phyloP scores from a whole-genome alignment of 2,888 invertebrate genomes.

The Dicranocentrus wangi region DNA sequence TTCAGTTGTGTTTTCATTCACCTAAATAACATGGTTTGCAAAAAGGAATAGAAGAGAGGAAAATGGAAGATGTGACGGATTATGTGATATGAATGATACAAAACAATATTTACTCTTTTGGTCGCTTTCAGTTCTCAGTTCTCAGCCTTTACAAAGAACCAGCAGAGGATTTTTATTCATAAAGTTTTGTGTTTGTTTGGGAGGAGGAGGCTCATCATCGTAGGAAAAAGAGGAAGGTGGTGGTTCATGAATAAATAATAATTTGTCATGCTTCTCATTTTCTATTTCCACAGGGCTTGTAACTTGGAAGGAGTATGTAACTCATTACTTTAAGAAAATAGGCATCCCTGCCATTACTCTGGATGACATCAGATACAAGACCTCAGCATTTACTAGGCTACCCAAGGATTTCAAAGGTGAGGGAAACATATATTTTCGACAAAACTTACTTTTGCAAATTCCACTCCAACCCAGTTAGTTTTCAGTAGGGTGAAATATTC shows the following conservation, averaged over 20 bases:
- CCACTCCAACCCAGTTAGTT: neutral
- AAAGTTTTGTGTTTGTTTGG: neutral
- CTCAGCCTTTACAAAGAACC: neutral
- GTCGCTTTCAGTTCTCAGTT: neutral
- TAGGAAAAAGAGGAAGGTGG: neutral
- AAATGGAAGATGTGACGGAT: neutral
- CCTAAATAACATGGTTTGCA: neutral
- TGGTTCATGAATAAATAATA: constrained; percentile 18
- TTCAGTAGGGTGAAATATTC: too few species aligned
- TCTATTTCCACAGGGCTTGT: constrained; percentile 77
- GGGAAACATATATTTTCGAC: neutral
- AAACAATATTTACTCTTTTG: constrained; percentile 22
- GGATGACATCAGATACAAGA: constrained; percentile 63
- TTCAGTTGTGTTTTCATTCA: constrained; percentile 8
- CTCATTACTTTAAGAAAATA: constrained; percentile 82
- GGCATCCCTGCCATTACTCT: constrained; percentile 75
- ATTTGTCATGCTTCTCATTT: constrained; percentile 25
- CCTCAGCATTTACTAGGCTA: constrained; percentile 54
- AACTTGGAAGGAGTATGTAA: constrained; percentile 87
- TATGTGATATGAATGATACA: neutral
- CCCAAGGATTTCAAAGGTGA: constrained; percentile 64
- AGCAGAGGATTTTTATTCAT: constrained; percentile 18
- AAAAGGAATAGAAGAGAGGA: neutral
- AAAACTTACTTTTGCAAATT: constrained; percentile 1
- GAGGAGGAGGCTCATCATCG: neutral